Conservation (phyloP, 2,797 vertebrate genomes). For the Microchirus variegatus region DNA sequence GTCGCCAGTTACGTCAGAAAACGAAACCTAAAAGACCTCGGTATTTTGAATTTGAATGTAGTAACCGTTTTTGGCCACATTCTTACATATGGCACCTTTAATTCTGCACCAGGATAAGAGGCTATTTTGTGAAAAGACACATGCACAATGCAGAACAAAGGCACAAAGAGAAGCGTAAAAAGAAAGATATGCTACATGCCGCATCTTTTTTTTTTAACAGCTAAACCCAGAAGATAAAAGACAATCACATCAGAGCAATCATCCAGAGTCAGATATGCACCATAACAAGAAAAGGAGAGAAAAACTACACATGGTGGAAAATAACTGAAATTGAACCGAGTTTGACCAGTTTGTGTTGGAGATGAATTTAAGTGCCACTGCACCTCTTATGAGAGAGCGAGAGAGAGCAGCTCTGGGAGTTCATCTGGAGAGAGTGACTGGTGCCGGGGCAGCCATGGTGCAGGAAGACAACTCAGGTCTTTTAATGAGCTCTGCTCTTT, state of each 20-base stretch:
- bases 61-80: too few relatives aligned
- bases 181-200: conserved; percentile 31
- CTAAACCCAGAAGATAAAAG: conserved; percentile 2
- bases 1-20: too few relatives aligned
- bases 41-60: too few relatives aligned
- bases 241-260: too few relatives aligned
- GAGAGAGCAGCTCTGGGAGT: conserved; percentile 35
- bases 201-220: conserved; percentile 46
- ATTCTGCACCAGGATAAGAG: conserved; percentile 45
- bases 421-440: conserved; percentile 61
- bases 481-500: conserved; percentile 82
- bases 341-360: conserved; percentile 46
- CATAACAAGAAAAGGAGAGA: background rate
- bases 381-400: background rate
- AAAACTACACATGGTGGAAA: conserved; percentile 30
- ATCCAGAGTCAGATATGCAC: too few relatives aligned
- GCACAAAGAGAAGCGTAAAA: background rate
- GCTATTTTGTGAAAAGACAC: conserved; percentile 24
- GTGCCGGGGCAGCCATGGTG: conserved; percentile 50
- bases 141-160: conserved; percentile 15
- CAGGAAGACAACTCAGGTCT: conserved; percentile 60
- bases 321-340: conserved; percentile 53
- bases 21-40: too few relatives aligned
- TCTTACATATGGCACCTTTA: too few relatives aligned
- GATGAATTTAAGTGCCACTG: conserved; percentile 47